Evolutionary conservation across 2,888 invertebrate genomes (phyloP), one percentile per base, ranked within the genome.

Genomic region (Marronus borbonicus): DNA sequence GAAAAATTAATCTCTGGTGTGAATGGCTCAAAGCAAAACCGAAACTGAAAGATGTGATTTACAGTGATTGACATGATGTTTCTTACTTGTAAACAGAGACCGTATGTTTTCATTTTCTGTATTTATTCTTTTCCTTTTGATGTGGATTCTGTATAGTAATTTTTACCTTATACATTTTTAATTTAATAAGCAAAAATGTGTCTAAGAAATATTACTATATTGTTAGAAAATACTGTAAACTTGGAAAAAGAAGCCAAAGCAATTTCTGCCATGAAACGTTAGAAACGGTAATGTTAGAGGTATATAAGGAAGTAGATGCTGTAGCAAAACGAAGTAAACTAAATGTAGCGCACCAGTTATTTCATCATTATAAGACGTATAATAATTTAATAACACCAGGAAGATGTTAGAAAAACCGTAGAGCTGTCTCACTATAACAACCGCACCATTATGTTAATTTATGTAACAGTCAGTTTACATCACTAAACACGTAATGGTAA

Each of bases 381-480:
- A 66, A 44, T 66, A 49, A 17, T 24, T 64, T 64, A 64, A 66
- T 49, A 66, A 49, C 20, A 49, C 44, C 12, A 31, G 44, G 24
- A 66, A 49, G 66, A 66, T 49, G 49, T 44, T 31, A 62, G 28
- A 66, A 66, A 49, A 66, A 49, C 49, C 31, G 14, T 7, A 66
- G 14, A 39, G n/a, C 66, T 3, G 44, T 20, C 28, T 49, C 20
- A 44, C 20, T 44, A 66, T 66, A 66, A 44, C 31, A 49, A 66
- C 66, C n/a, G 17, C 49, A 49, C 44, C 49, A 44, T 66, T 66
- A 66, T 24, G 17, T 49, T 17, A 66, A 4, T 49, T 24, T 64
- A 64, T 64, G 31, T 49, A 66, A 20, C 66, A 17, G 65, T n/a
- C 36, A 44, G 44, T 44, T 65, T 55, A 55, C 55, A 24, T 49